Percentiles rank a stretch among this genome's conserved stretches.
Conservation (phyloP, 2,888 invertebrate species). For the Gastracanthus pulcherrimus region DNA sequence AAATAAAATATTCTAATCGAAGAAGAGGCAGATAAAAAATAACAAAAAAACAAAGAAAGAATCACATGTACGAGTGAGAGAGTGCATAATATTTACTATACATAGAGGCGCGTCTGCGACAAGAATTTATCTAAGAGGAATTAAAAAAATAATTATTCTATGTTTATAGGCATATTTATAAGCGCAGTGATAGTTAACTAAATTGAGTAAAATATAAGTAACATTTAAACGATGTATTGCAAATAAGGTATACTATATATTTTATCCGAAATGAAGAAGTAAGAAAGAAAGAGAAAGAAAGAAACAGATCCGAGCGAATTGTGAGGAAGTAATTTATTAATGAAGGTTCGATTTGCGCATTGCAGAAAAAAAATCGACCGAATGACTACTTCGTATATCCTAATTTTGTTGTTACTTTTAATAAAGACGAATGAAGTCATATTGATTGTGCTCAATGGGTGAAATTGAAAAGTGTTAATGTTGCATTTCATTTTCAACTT, state of each 20-base stretch:
- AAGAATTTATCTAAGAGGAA: slow-evolving; percentile 54
- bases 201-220: slow-evolving; percentile 65
- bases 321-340: slow-evolving; percentile 15
- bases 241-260: slow-evolving; percentile 46
- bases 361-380: slow-evolving; percentile 2
- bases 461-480: background rate
- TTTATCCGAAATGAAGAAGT: slow-evolving; percentile 29
- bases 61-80: background rate
- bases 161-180: slow-evolving; percentile 67
- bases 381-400: background rate
- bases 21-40: background rate
- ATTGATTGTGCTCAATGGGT: background rate
- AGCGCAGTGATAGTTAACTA: slow-evolving; percentile 73
- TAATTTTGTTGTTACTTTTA: slow-evolving; percentile 10
- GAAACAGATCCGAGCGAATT: slow-evolving; percentile 34
- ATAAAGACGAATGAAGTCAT: slow-evolving; percentile 5
- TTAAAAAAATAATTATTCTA: slow-evolving; percentile 66
- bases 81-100: slow-evolving; percentile 43
- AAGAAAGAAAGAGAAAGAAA: slow-evolving; percentile 13
- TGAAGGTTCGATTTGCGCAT: slow-evolving; percentile 31
- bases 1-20: slow-evolving; percentile 9
- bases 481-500: background rate
- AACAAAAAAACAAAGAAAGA: background rate
- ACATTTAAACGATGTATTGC: slow-evolving; percentile 45
- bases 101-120: slow-evolving; percentile 55